A percentile compares a stretch with the other conserved stretches of the same genome.
phyloP scores from a whole-genome alignment of 2,888 invertebrate genomes.

The Lepidonotus clava region DNA sequence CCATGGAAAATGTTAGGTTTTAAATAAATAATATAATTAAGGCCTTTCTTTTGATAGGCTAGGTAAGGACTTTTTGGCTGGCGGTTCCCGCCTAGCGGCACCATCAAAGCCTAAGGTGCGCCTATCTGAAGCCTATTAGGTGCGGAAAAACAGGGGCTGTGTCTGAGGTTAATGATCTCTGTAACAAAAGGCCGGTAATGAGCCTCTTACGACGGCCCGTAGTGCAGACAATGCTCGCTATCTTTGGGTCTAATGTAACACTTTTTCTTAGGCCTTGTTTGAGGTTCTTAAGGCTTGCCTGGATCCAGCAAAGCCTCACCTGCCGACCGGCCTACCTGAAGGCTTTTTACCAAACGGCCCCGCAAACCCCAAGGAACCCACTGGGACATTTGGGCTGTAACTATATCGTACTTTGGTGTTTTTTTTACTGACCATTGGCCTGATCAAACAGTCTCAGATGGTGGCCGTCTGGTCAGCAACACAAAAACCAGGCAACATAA shows the following conservation, averaged over 20 bases:
- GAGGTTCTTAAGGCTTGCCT: background rate
- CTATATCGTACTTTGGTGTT: too few relatives aligned
- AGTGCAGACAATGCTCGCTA: background rate
- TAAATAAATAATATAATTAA: slow-evolving; percentile 17
- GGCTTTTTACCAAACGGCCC: too few relatives aligned
- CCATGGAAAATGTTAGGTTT: too few relatives aligned
- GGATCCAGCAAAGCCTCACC: too few relatives aligned
- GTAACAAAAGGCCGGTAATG: background rate
- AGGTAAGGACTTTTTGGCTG: background rate
- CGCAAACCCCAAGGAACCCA: too few relatives aligned
- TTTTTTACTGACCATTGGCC: too few relatives aligned
- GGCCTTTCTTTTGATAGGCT: background rate
- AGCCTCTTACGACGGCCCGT: background rate
- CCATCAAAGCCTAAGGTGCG: background rate
- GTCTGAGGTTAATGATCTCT: background rate
- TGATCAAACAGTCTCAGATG: too few relatives aligned
- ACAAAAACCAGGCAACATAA: too few relatives aligned
- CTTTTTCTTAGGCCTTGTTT: background rate
- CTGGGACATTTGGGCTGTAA: too few relatives aligned
- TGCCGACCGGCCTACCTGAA: too few relatives aligned
- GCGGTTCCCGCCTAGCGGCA: background rate
- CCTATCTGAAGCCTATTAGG: background rate
- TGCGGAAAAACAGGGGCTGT: background rate
- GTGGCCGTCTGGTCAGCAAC: too few relatives aligned
- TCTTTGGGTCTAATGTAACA: slow-evolving; percentile 17